phyloP scores from a whole-genome alignment of 2,113 vertebrate genomes.

The Saguinus midas region DNA sequence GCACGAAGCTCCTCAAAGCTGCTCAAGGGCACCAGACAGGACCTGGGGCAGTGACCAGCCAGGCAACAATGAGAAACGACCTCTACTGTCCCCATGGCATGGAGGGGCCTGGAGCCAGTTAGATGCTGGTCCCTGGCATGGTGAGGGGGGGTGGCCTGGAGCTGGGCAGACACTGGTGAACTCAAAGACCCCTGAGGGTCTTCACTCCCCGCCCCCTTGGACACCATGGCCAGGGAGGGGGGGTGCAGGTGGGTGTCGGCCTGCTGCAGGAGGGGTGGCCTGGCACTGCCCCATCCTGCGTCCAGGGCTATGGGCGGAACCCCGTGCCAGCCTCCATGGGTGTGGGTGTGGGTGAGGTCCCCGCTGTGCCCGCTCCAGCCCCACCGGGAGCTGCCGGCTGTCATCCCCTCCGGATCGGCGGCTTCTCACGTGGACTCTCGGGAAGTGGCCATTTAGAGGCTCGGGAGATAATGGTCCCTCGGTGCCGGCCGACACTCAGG shows the following conservation, averaged over 20 bases:
- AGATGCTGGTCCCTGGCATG: no score
- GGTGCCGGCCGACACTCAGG: no score
- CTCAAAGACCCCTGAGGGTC: no score
- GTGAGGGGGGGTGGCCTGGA: no score
- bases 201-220: background rate
- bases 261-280: background rate
- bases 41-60: background rate
- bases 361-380: accelerated
- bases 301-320: background rate
- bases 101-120: no score
- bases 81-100: background rate
- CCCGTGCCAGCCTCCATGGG: background rate
- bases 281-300: accelerated
- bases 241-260: no score
- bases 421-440: background rate
- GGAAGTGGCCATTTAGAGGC: background rate
- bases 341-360: background rate
- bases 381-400: background rate
- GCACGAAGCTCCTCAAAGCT: background rate
- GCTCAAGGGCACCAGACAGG: background rate
- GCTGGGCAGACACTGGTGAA: no score
- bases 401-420: background rate
- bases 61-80: accelerated
- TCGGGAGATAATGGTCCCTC: background rate
- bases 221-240: background rate